These are phyloP conservation scores for Nixonia krombeini DNA, from an alignment of 1,140 invertebrate species.

Conservation along the genomic window DNA sequence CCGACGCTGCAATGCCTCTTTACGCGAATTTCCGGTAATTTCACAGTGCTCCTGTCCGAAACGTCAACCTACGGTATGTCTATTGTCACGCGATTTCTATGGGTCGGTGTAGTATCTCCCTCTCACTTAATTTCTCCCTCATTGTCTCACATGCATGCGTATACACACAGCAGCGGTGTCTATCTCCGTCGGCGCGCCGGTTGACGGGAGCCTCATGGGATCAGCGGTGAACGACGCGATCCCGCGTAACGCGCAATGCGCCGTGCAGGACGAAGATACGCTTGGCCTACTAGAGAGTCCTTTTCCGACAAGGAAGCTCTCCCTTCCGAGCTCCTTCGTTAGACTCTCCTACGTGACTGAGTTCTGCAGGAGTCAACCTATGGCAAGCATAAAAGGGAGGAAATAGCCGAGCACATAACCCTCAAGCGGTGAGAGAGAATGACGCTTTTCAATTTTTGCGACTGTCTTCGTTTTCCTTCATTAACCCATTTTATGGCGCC, in stretches of 20 bases:
- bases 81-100: conserved; percentile 48
- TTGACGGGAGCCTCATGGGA: conserved; percentile 44
- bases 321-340: conserved; percentile 43
- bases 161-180: too few species aligned
- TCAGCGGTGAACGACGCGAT: conserved; percentile 36
- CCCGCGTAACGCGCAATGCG: conserved; percentile 36
- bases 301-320: conserved; percentile 38
- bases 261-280: conserved; percentile 36
- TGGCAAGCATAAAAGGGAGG: conserved; percentile 15
- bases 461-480: too few species aligned
- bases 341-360: conserved; percentile 45
- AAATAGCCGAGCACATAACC: conserved; percentile 6
- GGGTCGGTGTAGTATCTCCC: conserved; percentile 35
- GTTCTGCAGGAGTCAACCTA: conserved; percentile 16
- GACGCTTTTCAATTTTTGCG: background rate
- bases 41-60: conserved; percentile 30
- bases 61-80: conserved; percentile 38
- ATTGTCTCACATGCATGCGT: too few species aligned
- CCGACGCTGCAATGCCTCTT: conserved; percentile 26
- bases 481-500: too few species aligned
- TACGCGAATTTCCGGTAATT: conserved; percentile 44
- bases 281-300: conserved; percentile 48
- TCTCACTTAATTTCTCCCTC: too few species aligned
- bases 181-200: too few species aligned
- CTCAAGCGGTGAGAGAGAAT: conserved; percentile 16